Evolutionary conservation across 2,888 invertebrate species (phyloP).

Genomic region (Eurytoma californica): DNA sequence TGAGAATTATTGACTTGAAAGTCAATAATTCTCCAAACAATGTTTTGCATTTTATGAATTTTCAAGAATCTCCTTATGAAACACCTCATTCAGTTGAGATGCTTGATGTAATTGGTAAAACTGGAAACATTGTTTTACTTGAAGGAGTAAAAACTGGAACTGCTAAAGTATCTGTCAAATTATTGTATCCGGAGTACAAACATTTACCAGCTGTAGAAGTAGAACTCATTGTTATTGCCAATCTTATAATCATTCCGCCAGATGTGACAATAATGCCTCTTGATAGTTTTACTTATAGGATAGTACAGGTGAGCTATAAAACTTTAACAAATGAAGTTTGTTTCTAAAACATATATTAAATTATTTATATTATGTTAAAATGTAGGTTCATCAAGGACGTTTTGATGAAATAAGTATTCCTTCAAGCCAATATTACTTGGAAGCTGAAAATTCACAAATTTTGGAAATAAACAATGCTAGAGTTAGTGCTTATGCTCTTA

Average conservation of each 20-base stretch:
- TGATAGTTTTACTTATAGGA: conserved; percentile 84
- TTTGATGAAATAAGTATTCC: conserved; percentile 82
- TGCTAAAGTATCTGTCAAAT: conserved; percentile 83
- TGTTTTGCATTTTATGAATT: conserved; percentile 81
- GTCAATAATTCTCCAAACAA: conserved; percentile 63
- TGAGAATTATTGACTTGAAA: too few relatives aligned
- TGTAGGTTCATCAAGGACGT: conserved; percentile 80
- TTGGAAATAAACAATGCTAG: conserved; percentile 68
- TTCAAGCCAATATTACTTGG: conserved; percentile 84
- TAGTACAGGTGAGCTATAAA: conserved; percentile 78
- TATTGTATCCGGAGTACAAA: conserved; percentile 80
- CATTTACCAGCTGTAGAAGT: conserved; percentile 80
- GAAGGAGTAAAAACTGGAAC: conserved; percentile 92
- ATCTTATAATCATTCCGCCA: conserved; percentile 93
- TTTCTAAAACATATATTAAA: background rate
- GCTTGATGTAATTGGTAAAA: conserved; percentile 85
- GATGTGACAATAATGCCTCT: conserved; percentile 89
- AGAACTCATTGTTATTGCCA: conserved; percentile 91
- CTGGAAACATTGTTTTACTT: conserved; percentile 88
- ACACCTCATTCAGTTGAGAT: conserved; percentile 86
- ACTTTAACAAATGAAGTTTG: background rate
- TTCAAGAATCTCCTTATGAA: conserved; percentile 90
- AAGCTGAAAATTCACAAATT: conserved; percentile 79
- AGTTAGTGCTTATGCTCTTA: conserved; percentile 76
- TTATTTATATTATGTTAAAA: background rate